Evolutionary conservation across 2,113 vertebrate genomes (phyloP), one percentile per base, ranked within the genome.

Genomic region (Sakesphorus luctuosus): DNA sequence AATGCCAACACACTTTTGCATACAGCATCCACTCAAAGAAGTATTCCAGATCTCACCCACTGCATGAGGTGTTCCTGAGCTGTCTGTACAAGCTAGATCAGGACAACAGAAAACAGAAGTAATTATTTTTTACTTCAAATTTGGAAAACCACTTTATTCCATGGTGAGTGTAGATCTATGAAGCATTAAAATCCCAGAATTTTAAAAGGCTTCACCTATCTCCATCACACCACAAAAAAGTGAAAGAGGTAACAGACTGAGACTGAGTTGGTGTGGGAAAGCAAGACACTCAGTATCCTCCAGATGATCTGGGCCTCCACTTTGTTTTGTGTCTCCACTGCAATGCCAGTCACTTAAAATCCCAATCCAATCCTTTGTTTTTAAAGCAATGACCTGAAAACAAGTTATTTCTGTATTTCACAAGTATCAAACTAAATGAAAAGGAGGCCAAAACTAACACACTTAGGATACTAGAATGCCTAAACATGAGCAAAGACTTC

Each of bases 31-130:
- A 0, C 98, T 98, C 49, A 96, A 96, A 3, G 99, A 99, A 46
- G 98, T 98, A 83, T 98, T 98, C 99, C 99, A 99, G 77, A 97
- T 97, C 91, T 99, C 99, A 7, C 99, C 99, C 56, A 99, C 81
- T 3, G 99, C 98, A 55, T 71, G 99, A 1, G 99, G 99, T 58
- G 89, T 29, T 50, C 99, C 99, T 2, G 96, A 94, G 91, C 98
- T 98, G 96, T 99, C 99, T 1, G 99, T 99, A 92, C 99, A 99
- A 55, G 99, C 99, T 99, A 96, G 29, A 94, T 56, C 17, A 65
- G 77, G 49, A 76, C 58, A 74, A 87, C 2, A 97, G 31, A 97
- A 90, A 79, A n/a, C 0, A 4, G 23, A 83, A 73, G 28, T 4
- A 47, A 61, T 50, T 67, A 10, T 20, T 68, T 84, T 73, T 80